Evolutionary conservation across 2,113 vertebrate genomes (phyloP).

Genomic region (Corydoras maculifer): DNA sequence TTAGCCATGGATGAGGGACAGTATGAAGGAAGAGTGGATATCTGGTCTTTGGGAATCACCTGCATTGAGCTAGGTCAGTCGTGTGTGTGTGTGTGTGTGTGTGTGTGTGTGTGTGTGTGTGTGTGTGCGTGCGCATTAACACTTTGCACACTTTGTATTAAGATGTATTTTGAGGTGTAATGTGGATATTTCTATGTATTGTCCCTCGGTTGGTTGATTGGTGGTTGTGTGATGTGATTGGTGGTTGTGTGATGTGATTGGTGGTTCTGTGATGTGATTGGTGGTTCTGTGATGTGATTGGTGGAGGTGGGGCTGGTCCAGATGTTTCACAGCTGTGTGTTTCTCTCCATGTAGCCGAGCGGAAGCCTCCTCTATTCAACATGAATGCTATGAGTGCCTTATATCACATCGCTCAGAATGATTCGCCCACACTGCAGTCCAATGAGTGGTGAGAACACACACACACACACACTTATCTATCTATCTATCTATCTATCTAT

Average conservation of each 20-base stretch:
- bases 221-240: neutral
- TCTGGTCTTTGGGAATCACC: constrained; percentile 98
- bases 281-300: neutral
- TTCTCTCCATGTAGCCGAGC: constrained; percentile 77
- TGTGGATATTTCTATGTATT: no score
- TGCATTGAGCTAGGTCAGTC: constrained; percentile 95
- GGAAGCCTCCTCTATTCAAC: constrained; percentile 98
- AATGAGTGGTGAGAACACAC: constrained; percentile 85
- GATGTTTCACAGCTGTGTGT: neutral
- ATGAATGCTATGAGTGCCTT: constrained; percentile 99
- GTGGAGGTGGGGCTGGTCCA: neutral
- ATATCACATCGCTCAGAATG: constrained; percentile 99
- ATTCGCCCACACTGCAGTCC: constrained; percentile 92
- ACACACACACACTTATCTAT: constrained; percentile 10
- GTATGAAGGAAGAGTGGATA: constrained; percentile 94
- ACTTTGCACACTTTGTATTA: no score
- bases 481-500: no score
- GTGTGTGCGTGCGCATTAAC: no score
- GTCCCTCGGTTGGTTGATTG: no score
- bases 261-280: neutral
- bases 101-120: neutral
- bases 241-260: constrained; percentile 4
- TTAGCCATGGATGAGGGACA: constrained; percentile 98
- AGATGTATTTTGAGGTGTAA: no score
- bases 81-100: neutral